phyloP scores from a whole-genome alignment of 2,113 vertebrate species.

The Dicentrarchus labrax region DNA sequence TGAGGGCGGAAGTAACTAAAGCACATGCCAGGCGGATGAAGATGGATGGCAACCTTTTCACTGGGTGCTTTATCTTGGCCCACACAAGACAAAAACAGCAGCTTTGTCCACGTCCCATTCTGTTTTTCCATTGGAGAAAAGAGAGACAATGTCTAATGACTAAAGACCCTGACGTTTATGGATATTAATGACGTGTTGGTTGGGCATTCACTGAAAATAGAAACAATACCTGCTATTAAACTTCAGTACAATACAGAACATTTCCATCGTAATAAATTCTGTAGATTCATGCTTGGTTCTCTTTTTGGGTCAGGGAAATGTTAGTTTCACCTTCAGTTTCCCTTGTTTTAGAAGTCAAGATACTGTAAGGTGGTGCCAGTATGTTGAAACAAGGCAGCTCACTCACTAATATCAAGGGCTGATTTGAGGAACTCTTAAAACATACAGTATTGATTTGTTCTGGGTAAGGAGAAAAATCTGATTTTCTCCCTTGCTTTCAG shows the following conservation, averaged over 20 bases:
- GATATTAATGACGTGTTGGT: constrained; percentile 67
- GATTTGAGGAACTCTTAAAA: not conserved
- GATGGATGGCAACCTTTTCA: constrained; percentile 84
- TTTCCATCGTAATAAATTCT: constrained; percentile 11
- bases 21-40: constrained; percentile 79
- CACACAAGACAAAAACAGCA: constrained; percentile 70
- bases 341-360: not conserved
- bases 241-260: not conserved
- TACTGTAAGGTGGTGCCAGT: not conserved
- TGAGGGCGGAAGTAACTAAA: constrained; percentile 73
- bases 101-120: constrained; percentile 60
- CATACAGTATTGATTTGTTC: not conserved
- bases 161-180: constrained; percentile 71
- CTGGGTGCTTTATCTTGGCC: constrained; percentile 72
- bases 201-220: constrained; percentile 27
- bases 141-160: constrained; percentile 66
- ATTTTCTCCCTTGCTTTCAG: not conserved
- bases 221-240: constrained; percentile 44
- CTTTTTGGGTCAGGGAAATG: not conserved
- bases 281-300: not conserved
- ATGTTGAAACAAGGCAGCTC: not conserved
- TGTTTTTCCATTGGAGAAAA: constrained; percentile 58
- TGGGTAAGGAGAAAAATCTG: accelerated
- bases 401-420: not conserved
- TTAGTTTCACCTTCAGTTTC: not conserved